A percentile compares a stretch with the other conserved stretches of the same genome.
Conservation (phyloP, 2,113 vertebrate genomes). For the Hassar affinis region DNA sequence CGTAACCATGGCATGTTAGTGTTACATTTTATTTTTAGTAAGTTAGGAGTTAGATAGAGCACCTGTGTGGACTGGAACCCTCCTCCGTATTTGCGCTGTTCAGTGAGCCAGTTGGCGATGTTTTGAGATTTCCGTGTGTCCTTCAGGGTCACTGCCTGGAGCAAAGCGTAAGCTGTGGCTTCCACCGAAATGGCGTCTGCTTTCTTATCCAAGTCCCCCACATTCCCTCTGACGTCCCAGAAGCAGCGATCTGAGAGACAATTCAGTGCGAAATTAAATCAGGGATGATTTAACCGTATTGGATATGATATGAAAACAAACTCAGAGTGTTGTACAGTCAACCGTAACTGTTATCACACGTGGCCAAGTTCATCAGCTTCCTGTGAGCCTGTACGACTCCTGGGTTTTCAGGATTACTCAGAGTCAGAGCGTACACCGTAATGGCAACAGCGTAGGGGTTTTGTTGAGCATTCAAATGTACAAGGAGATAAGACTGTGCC, state of each 20-base stretch:
- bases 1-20: background rate
- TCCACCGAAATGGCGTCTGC: constrained; percentile 55
- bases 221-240: constrained; percentile 40
- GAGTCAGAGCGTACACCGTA: constrained; percentile 52
- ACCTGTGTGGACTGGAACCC: constrained; percentile 62
- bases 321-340: background rate
- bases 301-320: background rate
- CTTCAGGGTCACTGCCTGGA: constrained; percentile 31
- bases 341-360: constrained; percentile 44
- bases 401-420: constrained; percentile 7
- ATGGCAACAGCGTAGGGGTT: constrained; percentile 55
- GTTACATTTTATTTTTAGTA: too few species aligned
- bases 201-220: background rate
- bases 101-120: constrained; percentile 53
- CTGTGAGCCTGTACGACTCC: constrained; percentile 1
- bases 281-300: background rate
- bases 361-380: constrained; percentile 46
- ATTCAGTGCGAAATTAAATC: background rate
- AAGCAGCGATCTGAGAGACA: constrained; percentile 44
- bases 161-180: constrained; percentile 55
- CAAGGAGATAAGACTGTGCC: constrained; percentile 42
- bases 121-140: constrained; percentile 14
- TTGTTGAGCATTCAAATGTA: constrained; percentile 37
- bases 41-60: background rate
- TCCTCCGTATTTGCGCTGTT: constrained; percentile 56